Conservation (phyloP, 2,113 vertebrate species). For the Pantherophis guttatus region DNA sequence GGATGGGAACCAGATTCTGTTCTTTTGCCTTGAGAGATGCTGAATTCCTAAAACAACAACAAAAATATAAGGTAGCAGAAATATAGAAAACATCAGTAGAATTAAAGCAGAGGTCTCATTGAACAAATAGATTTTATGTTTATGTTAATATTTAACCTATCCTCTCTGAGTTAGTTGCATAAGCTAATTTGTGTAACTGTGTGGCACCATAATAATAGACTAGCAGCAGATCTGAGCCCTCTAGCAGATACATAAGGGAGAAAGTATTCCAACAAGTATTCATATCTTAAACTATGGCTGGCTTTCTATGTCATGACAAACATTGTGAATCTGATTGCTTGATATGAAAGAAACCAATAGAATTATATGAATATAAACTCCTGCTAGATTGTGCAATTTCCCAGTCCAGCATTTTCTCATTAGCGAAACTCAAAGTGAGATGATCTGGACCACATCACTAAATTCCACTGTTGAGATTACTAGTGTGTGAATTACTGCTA, state of each 20-base stretch:
- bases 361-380: not conserved
- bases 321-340: not conserved
- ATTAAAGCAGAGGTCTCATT: not conserved
- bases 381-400: not conserved
- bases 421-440: not conserved
- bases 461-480: not conserved
- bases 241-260: not conserved
- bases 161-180: not conserved
- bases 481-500: not conserved
- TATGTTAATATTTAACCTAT: not conserved
- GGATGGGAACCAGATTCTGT: not conserved
- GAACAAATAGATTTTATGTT: not conserved
- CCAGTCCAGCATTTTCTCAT: not conserved
- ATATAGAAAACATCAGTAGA: not conserved
- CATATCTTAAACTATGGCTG: not conserved
- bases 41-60: not conserved
- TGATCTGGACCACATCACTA: not conserved
- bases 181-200: not conserved
- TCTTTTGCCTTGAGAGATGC: not conserved
- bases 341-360: not conserved
- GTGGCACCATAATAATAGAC: not conserved
- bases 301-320: not conserved
- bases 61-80: not conserved
- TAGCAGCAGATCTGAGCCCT: not conserved
- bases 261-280: not conserved